Evolutionary conservation across 2,797 vertebrate genomes (phyloP), one percentile per base, ranked within the genome.

Genomic region (Anguilla pacifica): DNA sequence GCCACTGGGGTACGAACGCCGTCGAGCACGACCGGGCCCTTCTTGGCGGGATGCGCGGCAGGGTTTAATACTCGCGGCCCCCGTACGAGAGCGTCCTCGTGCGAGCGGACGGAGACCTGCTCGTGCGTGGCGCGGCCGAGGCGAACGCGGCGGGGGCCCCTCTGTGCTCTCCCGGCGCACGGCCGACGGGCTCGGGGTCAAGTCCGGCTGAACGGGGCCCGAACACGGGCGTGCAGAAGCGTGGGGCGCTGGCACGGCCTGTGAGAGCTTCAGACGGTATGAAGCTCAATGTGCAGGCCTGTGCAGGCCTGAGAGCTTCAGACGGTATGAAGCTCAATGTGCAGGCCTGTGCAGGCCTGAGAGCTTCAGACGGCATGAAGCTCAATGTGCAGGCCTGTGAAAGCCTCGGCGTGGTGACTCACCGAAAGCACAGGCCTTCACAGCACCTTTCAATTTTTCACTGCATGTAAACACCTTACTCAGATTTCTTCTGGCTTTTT

Each of bases 141-240:
- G 77, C 17, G 74, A 17, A 85, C 61, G 15, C 15, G 83, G 83
- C 7, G 57, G 83, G 55, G 70, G 61, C 59, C 84, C 28, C 1
- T 59, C 55, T 49, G 11, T 84, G n/a, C 35, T 31, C 82, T 87
- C 64, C 55, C 72, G 84, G 85, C 83, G 88, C 85, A 90, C 13
- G 83, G 84, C 87, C 89, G 90, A 90, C 90, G 67, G 87, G 86
- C 83, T 88, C 49, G 49, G 1, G 49, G 1, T 9, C 49, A 49
- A 2, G 49, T 79, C 83, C 31, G 84, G 87, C 67, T 39, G 35
- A 53, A 6, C n/a, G 28, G 83, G 53, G 53, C n/a, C 81, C 72
- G 11, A 43, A 10, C 70, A 81, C 31, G 55, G 25, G 85, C 5
- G 67, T 67, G 86, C 86, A 59, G 88, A 87, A n/a, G 3, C 0